These are phyloP conservation scores for Meteorus cinctellus DNA, from an alignment of 2,888 invertebrate species.

Conservation along the genomic window DNA sequence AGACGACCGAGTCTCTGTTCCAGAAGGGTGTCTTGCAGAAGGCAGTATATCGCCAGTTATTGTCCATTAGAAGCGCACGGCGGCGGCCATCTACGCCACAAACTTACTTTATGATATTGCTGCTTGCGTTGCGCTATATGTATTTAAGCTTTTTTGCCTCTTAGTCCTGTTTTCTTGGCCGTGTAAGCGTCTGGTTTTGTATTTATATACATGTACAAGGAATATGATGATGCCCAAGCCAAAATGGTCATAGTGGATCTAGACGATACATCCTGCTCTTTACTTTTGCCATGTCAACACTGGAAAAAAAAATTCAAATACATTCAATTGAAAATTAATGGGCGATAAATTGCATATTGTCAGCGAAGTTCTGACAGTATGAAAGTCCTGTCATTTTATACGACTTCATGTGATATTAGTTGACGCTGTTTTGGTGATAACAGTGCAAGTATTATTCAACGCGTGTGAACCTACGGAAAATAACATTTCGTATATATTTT, in stretches of 20 bases:
- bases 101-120: conserved; percentile 69
- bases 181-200: not conserved
- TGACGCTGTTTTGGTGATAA: no score
- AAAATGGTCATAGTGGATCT: not conserved
- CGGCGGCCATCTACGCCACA: conserved; percentile 66
- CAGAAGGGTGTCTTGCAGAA: conserved; percentile 56
- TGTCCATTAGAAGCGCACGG: conserved; percentile 68
- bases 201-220: not conserved
- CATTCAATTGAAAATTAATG: no score
- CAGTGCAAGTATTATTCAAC: no score
- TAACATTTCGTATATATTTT: no score
- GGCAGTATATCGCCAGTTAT: conserved; percentile 69
- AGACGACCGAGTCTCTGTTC: conserved; percentile 44
- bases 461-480: no score
- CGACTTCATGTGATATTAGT: no score
- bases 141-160: conserved; percentile 13
- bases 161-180: not conserved
- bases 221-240: not conserved
- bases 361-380: no score
- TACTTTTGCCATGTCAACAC: not conserved
- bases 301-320: no score
- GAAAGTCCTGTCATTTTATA: no score
- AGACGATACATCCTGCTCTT: no score
- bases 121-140: conserved; percentile 51
- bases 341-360: no score